A percentile compares a stretch with the other conserved stretches of the same genome.
phyloP scores from a whole-genome alignment of 2,113 vertebrate species.

The Galemys pyrenaicus region DNA sequence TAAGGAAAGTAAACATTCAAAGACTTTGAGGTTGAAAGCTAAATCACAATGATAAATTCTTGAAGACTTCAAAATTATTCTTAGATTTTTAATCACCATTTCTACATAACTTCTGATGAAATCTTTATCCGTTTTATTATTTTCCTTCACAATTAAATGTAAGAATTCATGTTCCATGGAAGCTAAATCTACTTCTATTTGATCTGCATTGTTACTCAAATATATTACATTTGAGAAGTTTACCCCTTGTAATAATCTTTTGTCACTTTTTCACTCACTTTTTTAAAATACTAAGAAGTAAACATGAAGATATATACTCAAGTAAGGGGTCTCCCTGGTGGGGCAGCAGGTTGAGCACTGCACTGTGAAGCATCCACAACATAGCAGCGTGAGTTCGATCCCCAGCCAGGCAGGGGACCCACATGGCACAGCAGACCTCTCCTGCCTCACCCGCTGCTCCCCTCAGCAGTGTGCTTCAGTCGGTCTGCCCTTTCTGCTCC shows the following conservation, averaged over 20 bases:
- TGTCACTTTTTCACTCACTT: background rate
- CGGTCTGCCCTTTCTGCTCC: no score
- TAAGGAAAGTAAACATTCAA: background rate
- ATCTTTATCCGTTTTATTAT: background rate
- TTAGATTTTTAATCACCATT: background rate
- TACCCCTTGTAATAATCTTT: background rate
- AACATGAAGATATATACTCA: background rate
- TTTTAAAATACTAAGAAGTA: background rate
- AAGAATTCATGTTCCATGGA: background rate
- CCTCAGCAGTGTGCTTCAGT: no score
- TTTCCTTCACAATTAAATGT: background rate
- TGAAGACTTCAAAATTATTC: background rate
- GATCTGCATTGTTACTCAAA: background rate
- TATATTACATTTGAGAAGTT: background rate
- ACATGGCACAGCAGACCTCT: no score
- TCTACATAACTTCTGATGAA: background rate
- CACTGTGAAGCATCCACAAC: no score
- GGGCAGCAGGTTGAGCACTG: no score
- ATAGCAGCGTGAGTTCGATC: no score
- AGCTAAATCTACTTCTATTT: background rate
- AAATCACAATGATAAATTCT: background rate
- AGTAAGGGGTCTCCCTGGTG: no score
- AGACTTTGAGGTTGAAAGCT: background rate
- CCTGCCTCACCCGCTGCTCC: no score
- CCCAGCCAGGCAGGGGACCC: no score